These are phyloP conservation scores for Crocidura indochinensis DNA, from an alignment of 2,797 vertebrate genomes.

Conservation along the genomic window DNA sequence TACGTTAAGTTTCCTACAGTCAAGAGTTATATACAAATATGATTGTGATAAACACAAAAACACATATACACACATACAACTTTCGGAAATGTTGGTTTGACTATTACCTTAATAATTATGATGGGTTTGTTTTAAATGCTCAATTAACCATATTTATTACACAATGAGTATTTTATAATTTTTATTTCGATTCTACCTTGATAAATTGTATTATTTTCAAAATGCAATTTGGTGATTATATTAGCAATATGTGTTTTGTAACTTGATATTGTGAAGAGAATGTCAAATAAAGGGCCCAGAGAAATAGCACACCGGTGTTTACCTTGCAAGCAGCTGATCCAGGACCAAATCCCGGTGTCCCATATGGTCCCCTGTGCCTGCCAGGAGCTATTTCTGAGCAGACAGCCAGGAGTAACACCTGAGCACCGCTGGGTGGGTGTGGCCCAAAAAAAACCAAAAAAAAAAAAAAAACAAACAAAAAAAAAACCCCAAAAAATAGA, in stretches of 20 bases:
- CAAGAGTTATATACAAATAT: not conserved
- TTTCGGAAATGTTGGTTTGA: not conserved
- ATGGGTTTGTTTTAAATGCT: not conserved
- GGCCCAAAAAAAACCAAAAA: no score
- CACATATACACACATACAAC: not conserved
- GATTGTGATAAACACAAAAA: not conserved
- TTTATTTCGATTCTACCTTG: not conserved
- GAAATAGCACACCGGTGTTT: no score
- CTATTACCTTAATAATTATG: not conserved
- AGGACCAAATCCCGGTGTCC: no score
- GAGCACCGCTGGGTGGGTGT: no score
- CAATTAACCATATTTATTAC: not conserved
- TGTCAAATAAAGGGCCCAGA: no score
- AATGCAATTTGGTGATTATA: not conserved
- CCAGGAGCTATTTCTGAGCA: no score
- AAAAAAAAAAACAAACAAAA: no score
- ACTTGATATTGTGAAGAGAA: not conserved
- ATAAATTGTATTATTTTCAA: not conserved
- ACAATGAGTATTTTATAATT: not conserved
- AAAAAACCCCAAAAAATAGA: no score
- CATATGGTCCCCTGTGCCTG: no score
- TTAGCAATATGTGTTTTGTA: not conserved
- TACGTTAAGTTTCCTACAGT: not conserved
- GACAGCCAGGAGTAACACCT: no score
- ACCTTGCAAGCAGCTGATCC: no score